phyloP scores from a whole-genome alignment of 2,113 vertebrate genomes.

The Eulemur macaco region DNA sequence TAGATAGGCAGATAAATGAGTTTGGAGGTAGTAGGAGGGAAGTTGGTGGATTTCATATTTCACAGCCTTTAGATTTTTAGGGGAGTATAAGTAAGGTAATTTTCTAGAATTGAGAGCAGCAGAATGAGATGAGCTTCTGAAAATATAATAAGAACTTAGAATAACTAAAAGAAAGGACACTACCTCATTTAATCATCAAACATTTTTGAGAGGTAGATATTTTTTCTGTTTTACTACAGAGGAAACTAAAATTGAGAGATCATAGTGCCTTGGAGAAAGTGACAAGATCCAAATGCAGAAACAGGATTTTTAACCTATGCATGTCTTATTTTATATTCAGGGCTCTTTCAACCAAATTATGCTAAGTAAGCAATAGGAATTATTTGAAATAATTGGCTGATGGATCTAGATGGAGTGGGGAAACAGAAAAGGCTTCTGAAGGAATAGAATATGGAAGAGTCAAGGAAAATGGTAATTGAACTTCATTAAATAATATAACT shows the following conservation, averaged over 20 bases:
- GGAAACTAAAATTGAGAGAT: slow-evolving; percentile 2
- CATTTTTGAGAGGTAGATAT: background rate
- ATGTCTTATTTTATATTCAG: slow-evolving; percentile 20
- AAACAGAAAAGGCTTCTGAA: background rate
- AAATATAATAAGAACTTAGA: background rate
- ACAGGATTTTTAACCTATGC: background rate
- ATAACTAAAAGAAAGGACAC: background rate
- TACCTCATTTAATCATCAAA: slow-evolving; percentile 5
- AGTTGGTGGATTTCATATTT: background rate
- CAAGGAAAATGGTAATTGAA: background rate
- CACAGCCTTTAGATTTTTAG: background rate
- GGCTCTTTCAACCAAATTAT: background rate
- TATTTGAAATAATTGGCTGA: background rate
- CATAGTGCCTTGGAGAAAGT: background rate
- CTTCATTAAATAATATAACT: background rate
- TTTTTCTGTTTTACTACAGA: background rate
- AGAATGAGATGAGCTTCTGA: background rate
- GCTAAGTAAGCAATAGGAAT: background rate
- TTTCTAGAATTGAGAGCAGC: background rate
- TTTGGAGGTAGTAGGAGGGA: background rate
- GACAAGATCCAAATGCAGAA: background rate
- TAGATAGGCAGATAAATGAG: background rate
- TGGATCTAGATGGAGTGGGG: background rate
- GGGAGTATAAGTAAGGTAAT: background rate
- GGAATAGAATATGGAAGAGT: background rate